Percentiles rank a stretch among this genome's conserved stretches.
These are phyloP conservation scores for Amblyopsis rosae DNA, from an alignment of 2,113 vertebrate species.

Conservation along the genomic window DNA sequence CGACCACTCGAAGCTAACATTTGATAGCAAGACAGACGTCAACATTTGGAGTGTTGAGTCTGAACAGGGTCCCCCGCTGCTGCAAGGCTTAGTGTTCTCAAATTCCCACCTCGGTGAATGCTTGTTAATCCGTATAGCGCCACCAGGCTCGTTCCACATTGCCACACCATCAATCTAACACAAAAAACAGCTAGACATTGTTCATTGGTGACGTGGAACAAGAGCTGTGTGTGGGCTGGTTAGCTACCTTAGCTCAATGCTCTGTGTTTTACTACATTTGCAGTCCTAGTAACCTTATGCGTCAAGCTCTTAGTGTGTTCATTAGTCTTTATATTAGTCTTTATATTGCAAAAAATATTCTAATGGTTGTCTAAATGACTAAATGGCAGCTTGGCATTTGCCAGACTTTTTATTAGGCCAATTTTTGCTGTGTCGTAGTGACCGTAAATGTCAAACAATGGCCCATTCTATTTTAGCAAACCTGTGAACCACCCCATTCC, in stretches of 20 bases:
- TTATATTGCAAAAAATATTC: constrained; percentile 34
- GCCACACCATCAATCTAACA: constrained; percentile 55
- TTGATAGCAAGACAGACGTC: constrained; percentile 4
- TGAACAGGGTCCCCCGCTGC: constrained; percentile 28
- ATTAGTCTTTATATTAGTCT: too few species aligned
- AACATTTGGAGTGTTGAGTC: constrained; percentile 23
- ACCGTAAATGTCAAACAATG: constrained; percentile 55
- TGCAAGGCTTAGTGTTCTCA: constrained; percentile 32
- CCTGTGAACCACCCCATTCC: constrained; percentile 48
- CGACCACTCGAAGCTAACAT: constrained; percentile 4
- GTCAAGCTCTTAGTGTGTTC: constrained; percentile 39
- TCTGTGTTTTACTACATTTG: constrained; percentile 49
- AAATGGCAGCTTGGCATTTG: constrained; percentile 42
- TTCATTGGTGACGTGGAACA: constrained; percentile 30
- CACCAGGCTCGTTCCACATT: constrained; percentile 65
- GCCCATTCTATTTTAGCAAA: constrained; percentile 59
- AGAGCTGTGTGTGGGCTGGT: constrained; percentile 49
- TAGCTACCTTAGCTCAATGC: constrained; percentile 27
- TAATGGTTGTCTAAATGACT: constrained; percentile 52
- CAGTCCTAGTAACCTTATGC: constrained; percentile 43
- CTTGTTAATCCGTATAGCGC: constrained; percentile 64
- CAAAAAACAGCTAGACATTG: constrained; percentile 54
- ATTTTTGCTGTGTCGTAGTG: constrained; percentile 49
- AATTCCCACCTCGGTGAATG: constrained; percentile 39
- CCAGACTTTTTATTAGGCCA: constrained; percentile 47